Percentiles rank a stretch among this genome's conserved stretches.
phyloP scores from a whole-genome alignment of 2,113 vertebrate genomes.

The Nibea coibor region DNA sequence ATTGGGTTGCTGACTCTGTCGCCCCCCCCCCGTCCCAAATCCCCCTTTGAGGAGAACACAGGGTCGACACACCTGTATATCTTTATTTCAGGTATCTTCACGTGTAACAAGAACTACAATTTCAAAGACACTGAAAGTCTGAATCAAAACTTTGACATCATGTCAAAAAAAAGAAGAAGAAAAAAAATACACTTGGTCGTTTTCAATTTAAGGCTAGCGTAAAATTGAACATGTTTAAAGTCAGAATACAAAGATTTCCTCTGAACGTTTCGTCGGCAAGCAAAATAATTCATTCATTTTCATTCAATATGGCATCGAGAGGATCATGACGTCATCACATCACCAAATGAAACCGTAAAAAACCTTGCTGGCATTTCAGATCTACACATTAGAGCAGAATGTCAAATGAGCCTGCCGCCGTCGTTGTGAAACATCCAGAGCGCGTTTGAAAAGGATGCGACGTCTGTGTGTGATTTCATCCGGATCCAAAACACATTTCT shows the following conservation, averaged over 20 bases:
- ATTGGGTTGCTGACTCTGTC: conserved; percentile 6
- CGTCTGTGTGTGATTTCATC: conserved; percentile 5
- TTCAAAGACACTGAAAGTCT: conserved; percentile 52
- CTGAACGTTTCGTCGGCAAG: conserved; percentile 53
- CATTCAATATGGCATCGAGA: conserved; percentile 62
- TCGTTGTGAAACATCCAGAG: conserved; percentile 29
- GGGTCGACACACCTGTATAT: conserved; percentile 5
- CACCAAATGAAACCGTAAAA: conserved; percentile 49
- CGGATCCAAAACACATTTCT: neutral
- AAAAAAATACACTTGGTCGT: conserved; percentile 53
- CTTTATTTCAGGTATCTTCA: conserved; percentile 52
- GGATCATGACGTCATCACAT: conserved; percentile 27
- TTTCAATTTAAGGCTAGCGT: conserved; percentile 68
- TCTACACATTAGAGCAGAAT: conserved; percentile 22
- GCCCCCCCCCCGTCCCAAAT: neutral
- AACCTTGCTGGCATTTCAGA: conserved; percentile 55
- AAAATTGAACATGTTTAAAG: conserved; percentile 52
- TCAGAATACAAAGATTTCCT: conserved; percentile 59
- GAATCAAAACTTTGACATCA: conserved; percentile 25
- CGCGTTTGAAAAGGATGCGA: neutral
- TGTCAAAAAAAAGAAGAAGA: neutral
- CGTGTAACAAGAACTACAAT: conserved; percentile 41
- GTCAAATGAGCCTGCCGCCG: conserved; percentile 17
- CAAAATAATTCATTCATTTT: conserved; percentile 27
- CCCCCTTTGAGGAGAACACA: conserved; percentile 10